Evolutionary conservation across 1,140 invertebrate species (phyloP), one percentile per base, ranked within the genome.

Genomic region (Spodoptera frugiperda): DNA sequence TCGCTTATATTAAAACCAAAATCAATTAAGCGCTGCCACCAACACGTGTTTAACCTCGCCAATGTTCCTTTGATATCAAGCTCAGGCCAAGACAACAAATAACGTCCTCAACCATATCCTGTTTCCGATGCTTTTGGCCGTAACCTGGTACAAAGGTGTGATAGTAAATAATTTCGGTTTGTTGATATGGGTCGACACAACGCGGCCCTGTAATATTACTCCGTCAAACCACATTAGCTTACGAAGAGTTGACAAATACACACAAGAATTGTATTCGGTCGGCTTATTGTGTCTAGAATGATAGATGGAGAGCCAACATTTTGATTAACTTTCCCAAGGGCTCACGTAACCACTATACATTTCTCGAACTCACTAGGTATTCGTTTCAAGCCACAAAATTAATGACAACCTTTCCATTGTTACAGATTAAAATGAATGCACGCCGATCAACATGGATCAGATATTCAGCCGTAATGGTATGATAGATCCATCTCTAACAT

Each of bases 341-440:
- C n/a, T 9, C 8, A 53, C 17, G 49, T 53, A 6, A 53, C 14
- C n/a, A 5, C 49, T 4, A 25, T 25, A 53, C 9, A 53, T 53
- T 53, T 53, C 15, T 53, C 33, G 25, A 39, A 39, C 8, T 39
- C 33, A 39, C 4, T 10, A 39, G 9, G 33, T 39, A 39, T 39
- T 39, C 15, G n/a, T 15, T 59, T 33, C 30, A 59, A 17, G 3
- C 12, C 17, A 25, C 54, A 8, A 48, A 19, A 25, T 17, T 65
- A 48, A 65, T 49, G 14, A 12, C 21, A 65, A 14, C 61, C 21
- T 71, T 77, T 84, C 55, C 17, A 25, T 91, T 90, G 87, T 92
- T 92, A 5, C 89, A 92, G 91, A 85, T 83, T 74, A 91, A 84
- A 87, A 91, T 87, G 85, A 83, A 65, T 33, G 59, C 70, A 21